phyloP scores from a whole-genome alignment of 2,888 invertebrate species.

The Lasioglossum pauxillum region DNA sequence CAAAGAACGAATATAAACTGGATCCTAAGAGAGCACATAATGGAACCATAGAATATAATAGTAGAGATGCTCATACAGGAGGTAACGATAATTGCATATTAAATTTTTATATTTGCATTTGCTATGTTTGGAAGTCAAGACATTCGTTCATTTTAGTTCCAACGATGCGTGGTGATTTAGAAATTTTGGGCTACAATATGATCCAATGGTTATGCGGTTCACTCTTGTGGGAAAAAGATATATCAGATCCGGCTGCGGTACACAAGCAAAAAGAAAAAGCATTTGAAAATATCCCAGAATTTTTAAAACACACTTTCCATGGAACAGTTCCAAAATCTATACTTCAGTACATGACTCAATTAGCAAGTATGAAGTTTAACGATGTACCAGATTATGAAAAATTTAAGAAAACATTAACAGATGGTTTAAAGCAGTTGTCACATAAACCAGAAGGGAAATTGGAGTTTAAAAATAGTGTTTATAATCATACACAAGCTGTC shows the following conservation, averaged over 20 bases:
- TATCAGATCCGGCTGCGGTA: slow-evolving; percentile 87
- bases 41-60: slow-evolving; percentile 98
- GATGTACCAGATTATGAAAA: slow-evolving; percentile 91
- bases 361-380: slow-evolving; percentile 89
- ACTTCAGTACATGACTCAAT: slow-evolving; percentile 87
- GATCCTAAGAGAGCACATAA: slow-evolving; percentile 97
- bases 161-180: slow-evolving; percentile 96
- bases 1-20: slow-evolving; percentile 91
- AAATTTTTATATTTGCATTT: slow-evolving; percentile 79
- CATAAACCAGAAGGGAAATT: slow-evolving; percentile 87
- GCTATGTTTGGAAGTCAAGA: background rate
- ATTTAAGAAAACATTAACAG: slow-evolving; percentile 88
- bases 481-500: slow-evolving; percentile 1
- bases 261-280: slow-evolving; percentile 90
- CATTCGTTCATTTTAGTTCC: slow-evolving; percentile 85
- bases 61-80: slow-evolving; percentile 97
- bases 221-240: slow-evolving; percentile 93
- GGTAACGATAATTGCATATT: slow-evolving; percentile 65
- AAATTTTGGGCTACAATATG: slow-evolving; percentile 97
- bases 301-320: slow-evolving; percentile 84
- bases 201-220: slow-evolving; percentile 94
- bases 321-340: slow-evolving; percentile 81
- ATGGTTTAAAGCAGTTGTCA: slow-evolving; percentile 88
- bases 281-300: slow-evolving; percentile 86
- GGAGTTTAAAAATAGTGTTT: slow-evolving; percentile 84